Evolutionary conservation across 2,113 vertebrate genomes (phyloP), one percentile per base, ranked within the genome.

Genomic region (Salvelinus fontinalis): DNA sequence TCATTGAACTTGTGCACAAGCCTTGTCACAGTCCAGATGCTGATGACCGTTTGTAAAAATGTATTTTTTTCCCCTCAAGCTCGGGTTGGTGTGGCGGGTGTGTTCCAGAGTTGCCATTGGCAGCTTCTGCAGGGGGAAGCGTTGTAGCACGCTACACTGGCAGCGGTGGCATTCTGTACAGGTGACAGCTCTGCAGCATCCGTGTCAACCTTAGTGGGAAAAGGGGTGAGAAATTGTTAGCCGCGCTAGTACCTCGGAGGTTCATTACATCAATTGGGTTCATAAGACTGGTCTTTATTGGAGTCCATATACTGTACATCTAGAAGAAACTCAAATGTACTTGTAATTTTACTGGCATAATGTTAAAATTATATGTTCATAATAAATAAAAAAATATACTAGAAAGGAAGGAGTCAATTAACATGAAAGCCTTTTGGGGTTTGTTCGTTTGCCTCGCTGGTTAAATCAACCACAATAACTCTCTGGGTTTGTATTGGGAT

Each of bases 1-100:
- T 89, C 85, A 85, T 18, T 86, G 91, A 89, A 91, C 90, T 92
- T 91, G 89, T 89, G 87, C 89, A 88, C 88, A 89, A 87, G 79
- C 89, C 87, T 89, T 88, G 88, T 91, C 88, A 90, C 88, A 90
- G 87, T 84, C 89, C 89, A 85, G 86, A 86, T 85, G 82, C 83
- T 86, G 84, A 89, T 88, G 86, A 90, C 84, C 83, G 80, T 83
- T 91, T 88, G 89, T 89, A 87, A 84, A 85, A 73, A 80, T 82
- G 67, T 88, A 75, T 75, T 84, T 81, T 79, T 82, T 76, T 79
- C 20, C n/a, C 66, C 49, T 66, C 76, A 79, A 79, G 29, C 71
- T 67, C 24, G 13, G 29, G 7, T 27, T 34, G 29, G 27, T 39
- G 29, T 67, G 29, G 13, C 68, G 49, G 60, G 73, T 83, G 1